phyloP scores from a whole-genome alignment of 2,113 vertebrate genomes.

The Bambusicola thoracicus region DNA sequence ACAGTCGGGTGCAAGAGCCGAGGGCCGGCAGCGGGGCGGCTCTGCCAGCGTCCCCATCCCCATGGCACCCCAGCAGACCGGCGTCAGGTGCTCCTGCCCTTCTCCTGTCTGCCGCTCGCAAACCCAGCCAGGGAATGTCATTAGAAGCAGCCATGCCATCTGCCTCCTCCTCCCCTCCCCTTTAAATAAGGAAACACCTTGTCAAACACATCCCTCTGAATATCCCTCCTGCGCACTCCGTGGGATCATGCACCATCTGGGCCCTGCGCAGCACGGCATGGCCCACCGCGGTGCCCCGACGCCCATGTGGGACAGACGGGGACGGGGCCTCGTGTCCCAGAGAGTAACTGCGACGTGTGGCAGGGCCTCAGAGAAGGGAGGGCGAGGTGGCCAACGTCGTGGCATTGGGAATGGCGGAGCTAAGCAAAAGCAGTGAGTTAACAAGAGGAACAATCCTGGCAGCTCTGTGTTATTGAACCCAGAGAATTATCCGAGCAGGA shows the following conservation, averaged over 20 bases:
- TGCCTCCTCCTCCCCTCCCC: constrained; percentile 59
- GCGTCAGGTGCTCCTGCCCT: constrained; percentile 60
- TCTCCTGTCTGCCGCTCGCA: constrained; percentile 56
- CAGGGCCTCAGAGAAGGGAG: neutral
- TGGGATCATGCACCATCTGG: constrained; percentile 68
- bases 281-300: accelerated
- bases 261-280: neutral
- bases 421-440: neutral
- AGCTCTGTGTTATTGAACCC: neutral
- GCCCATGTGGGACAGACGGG: neutral
- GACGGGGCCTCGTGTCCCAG: neutral
- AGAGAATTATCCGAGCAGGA: constrained; percentile 33
- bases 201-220: constrained; percentile 72
- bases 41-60: neutral
- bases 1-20: neutral
- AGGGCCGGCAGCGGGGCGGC: accelerated
- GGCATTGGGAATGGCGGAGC: neutral
- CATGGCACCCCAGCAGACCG: constrained; percentile 42
- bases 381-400: neutral
- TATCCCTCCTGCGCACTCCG: constrained; percentile 37
- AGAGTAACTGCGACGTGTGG: neutral
- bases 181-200: constrained; percentile 73
- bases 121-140: constrained; percentile 70
- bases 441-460: too few species aligned
- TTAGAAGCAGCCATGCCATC: constrained; percentile 68